Evolutionary conservation across 2,888 invertebrate genomes (phyloP).

Genomic region (Drosophila melanocephala): DNA sequence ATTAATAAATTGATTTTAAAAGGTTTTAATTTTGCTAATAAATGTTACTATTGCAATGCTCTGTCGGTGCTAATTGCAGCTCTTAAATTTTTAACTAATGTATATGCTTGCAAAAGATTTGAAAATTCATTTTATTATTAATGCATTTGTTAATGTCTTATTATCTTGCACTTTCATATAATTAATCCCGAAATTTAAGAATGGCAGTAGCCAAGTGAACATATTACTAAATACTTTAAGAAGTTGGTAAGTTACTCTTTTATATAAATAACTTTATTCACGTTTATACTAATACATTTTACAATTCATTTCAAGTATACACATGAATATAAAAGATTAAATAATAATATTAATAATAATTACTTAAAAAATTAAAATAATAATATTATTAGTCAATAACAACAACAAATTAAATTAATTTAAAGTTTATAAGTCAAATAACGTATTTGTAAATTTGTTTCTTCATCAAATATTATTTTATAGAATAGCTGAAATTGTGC

Average conservation of each 20-base stretch:
- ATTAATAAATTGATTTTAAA: neutral
- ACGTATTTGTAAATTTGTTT: neutral
- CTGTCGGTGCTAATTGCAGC: neutral
- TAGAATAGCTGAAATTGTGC: slow-evolving; percentile 20
- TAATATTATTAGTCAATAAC: neutral
- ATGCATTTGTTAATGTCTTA: neutral
- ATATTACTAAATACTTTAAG: neutral
- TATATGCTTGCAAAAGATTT: neutral
- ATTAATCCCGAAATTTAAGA: neutral
- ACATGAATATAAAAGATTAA: neutral
- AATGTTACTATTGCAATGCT: neutral
- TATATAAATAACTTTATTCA: neutral
- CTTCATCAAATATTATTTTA: slow-evolving; percentile 6
- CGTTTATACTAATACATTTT: neutral
- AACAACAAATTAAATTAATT: neutral
- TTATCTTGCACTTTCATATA: neutral
- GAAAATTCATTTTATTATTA: neutral
- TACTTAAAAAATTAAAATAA: neutral
- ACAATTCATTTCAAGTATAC: neutral
- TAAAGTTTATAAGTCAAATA: neutral
- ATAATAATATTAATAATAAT: neutral
- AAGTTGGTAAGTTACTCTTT: neutral
- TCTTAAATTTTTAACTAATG: neutral
- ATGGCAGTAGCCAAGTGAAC: neutral
- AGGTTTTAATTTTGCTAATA: neutral